Base-by-base conservation (phyloP, 2,888 invertebrate species). In the Camptogramma bilineatum region DNA sequence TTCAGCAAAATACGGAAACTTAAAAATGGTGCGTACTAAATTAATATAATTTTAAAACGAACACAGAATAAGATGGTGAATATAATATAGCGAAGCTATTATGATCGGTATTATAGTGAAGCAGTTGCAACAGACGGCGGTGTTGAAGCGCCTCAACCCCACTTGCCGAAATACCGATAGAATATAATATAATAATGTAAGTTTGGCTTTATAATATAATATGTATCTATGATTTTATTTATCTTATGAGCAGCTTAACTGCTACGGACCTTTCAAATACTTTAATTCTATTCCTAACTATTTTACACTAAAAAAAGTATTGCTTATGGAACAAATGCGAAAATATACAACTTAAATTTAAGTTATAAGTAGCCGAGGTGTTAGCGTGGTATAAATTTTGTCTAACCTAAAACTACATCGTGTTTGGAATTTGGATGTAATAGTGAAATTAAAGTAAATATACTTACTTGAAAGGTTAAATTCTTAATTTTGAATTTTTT, bases 311-410 rank as follows among this genome's bases (percentile, higher is more conserved):
- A 5, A 24, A 17, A 21, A 10, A 9, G 52, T 67, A 64, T 68
- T 64, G 67, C 64, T 68, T 62, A 2, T 10, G 19, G 39, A 65
- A 60, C 46, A 31, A 51, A 54, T 51, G 17, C 18, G 4, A 4
- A 47, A 19, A 62, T 66, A 21, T 66, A 62, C 66, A 66, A 54
- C 46, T 66, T 51, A 53, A 53, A 61, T 10, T 54, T 53, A 50
- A 54, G 1, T 28, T 62, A 50, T 54, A 51, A 8, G 24, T 58
- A 53, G 54, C 47, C 51, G 44, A 39, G 44, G 28, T 50, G 21
- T 47, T 50, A 50, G 46, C 24, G 8, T 61, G 18, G 18, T 47
- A 21, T 47, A 1, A 62, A 55, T 55, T 66, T 62, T 55, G 58
- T 16, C 54, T 62, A 55, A 52, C 28, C 65, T 66, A 65, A 61